Conservation (phyloP, 2,113 vertebrate genomes). For the Scytalopus superciliaris region DNA sequence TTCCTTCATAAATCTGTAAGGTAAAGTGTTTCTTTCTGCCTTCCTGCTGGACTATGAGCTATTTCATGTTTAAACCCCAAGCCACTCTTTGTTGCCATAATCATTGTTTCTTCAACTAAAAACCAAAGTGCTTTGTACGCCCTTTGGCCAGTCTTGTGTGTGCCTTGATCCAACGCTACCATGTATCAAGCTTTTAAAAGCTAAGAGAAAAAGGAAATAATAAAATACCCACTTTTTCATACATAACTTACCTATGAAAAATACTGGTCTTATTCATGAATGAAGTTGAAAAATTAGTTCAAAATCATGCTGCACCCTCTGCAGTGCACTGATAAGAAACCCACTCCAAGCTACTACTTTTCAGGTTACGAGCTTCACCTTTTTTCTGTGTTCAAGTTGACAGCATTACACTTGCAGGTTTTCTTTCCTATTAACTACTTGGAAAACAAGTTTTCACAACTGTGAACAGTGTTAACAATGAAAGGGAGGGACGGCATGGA, state of each 20-base stretch:
- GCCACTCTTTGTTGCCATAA: constrained; percentile 88
- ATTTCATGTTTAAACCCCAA: constrained; percentile 78
- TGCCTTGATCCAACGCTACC: constrained; percentile 99
- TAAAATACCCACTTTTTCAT: constrained; percentile 92
- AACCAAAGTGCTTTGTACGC: constrained; percentile 99
- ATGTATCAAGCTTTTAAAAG: constrained; percentile 98
- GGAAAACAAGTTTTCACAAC: constrained; percentile 64
- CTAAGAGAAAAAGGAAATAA: constrained; percentile 57
- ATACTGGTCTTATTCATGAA: constrained; percentile 97
- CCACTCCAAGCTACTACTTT: constrained; percentile 56
- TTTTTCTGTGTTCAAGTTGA: constrained; percentile 63
- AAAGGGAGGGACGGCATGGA: constrained; percentile 64
- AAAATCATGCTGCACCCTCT: constrained; percentile 29
- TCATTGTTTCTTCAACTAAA: constrained; percentile 88
- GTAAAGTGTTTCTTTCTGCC: constrained; percentile 78
- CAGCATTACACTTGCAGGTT: constrained; percentile 58
- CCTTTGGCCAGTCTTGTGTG: constrained; percentile 99
- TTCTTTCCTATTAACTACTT: constrained; percentile 66
- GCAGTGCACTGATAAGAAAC: constrained; percentile 22
- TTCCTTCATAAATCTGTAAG: constrained; percentile 67
- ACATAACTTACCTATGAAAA: constrained; percentile 92
- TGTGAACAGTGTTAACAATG: constrained; percentile 46
- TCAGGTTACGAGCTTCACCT: constrained; percentile 60
- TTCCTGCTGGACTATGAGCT: constrained; percentile 81
- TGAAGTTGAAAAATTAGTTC: constrained; percentile 85